Percentiles rank a stretch among this genome's conserved stretches.
phyloP scores from a whole-genome alignment of 2,113 vertebrate genomes.

The Merops nubicus region DNA sequence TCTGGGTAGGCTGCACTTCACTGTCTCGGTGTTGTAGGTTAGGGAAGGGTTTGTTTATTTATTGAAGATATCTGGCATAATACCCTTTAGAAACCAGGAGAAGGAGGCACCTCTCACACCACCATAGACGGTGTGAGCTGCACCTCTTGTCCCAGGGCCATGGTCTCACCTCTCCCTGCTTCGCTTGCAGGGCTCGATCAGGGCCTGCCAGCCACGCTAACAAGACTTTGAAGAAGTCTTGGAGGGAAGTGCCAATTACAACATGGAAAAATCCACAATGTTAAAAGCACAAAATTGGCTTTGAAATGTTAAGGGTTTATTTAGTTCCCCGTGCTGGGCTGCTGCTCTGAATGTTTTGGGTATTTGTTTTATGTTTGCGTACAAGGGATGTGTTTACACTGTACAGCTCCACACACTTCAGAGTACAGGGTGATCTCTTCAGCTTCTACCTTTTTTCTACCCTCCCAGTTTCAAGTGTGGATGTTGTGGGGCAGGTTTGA shows the following conservation, averaged over 20 bases:
- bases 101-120: neutral
- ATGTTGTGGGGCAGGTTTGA: neutral
- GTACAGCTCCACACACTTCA: neutral
- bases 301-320: neutral
- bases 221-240: neutral
- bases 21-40: neutral
- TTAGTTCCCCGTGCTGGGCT: neutral
- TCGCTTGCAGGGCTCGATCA: accelerated
- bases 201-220: neutral
- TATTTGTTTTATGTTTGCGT: neutral
- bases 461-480: neutral
- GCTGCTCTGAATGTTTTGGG: neutral
- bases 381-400: neutral
- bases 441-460: neutral
- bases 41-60: neutral
- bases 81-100: accelerated
- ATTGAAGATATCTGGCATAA: neutral
- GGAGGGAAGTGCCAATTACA: neutral
- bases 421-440: neutral
- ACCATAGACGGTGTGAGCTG: accelerated
- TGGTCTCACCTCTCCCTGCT: neutral
- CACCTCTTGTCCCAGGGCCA: accelerated
- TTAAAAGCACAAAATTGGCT: neutral
- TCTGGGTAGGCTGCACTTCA: neutral
- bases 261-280: neutral